Conservation (phyloP, 2,113 vertebrate genomes). For the Indicator indicator region DNA sequence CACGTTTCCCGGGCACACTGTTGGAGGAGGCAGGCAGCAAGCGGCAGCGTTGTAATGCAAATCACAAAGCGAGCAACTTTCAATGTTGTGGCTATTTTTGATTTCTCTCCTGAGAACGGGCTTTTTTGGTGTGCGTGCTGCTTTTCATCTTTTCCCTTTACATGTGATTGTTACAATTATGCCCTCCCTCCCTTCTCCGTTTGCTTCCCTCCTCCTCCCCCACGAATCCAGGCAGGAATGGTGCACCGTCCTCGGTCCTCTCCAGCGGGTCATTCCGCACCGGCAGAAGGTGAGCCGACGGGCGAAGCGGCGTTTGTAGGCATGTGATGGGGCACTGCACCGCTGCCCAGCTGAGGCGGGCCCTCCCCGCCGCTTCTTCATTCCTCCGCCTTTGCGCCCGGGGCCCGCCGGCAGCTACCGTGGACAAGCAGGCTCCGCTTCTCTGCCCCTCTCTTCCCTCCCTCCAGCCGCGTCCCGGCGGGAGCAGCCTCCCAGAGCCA, state of each 20-base stretch:
- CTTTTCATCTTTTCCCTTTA: neutral
- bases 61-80: slow-evolving; percentile 42
- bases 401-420: neutral
- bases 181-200: neutral
- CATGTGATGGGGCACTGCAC: neutral
- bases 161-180: neutral
- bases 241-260: neutral
- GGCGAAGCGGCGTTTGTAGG: neutral
- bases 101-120: neutral
- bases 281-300: neutral
- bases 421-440: neutral
- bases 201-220: neutral
- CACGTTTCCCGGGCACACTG: neutral
- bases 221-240: neutral
- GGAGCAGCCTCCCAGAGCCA: neutral
- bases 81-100: neutral
- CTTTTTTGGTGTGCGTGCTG: neutral
- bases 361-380: neutral
- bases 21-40: neutral
- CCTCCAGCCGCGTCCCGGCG: neutral
- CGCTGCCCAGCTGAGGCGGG: neutral
- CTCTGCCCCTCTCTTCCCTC: neutral
- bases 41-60: neutral
- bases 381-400: neutral
- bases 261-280: neutral